phyloP scores from a whole-genome alignment of 2,113 vertebrate genomes.

The Syngnathoides biaculeatus region DNA sequence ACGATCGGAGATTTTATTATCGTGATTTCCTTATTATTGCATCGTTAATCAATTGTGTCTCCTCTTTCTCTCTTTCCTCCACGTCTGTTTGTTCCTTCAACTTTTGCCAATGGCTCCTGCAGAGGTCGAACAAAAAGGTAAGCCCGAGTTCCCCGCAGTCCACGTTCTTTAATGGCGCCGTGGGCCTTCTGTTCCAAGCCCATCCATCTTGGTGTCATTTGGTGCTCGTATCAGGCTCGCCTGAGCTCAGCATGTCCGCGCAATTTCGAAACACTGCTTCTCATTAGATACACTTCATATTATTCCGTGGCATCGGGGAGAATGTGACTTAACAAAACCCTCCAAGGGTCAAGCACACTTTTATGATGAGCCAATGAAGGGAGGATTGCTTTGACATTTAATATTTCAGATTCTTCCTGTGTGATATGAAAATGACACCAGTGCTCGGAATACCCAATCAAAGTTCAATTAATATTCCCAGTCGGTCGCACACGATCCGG shows the following conservation, averaged over 20 bases:
- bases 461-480: conserved; percentile 47
- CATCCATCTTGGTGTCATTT: conserved; percentile 48
- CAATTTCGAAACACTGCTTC: conserved; percentile 56
- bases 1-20: conserved; percentile 70
- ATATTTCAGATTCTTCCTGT: conserved; percentile 42
- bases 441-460: conserved; percentile 40
- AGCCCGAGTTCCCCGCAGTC: conserved; percentile 60
- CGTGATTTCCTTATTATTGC: conserved; percentile 81
- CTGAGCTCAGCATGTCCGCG: conserved; percentile 51
- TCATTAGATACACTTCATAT: conserved; percentile 56
- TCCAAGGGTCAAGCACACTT: conserved; percentile 39
- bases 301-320: conserved; percentile 28
- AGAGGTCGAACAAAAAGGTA: conserved; percentile 99
- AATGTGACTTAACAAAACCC: conserved; percentile 56
- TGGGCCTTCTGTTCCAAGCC: conserved; percentile 40
- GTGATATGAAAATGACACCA: conserved; percentile 33
- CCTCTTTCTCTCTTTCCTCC: conserved; percentile 82
- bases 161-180: conserved; percentile 8
- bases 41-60: conserved; percentile 98
- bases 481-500: conserved; percentile 20
- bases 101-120: conserved; percentile 73
- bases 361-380: conserved; percentile 50
- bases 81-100: conserved; percentile 76
- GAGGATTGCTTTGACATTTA: conserved; percentile 50
- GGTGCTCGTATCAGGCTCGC: conserved; percentile 52